A percentile compares a stretch with the other conserved stretches of the same genome.
Evolutionary conservation across 1,140 invertebrate species (phyloP).

Genomic region (Procambarus virginalis): DNA sequence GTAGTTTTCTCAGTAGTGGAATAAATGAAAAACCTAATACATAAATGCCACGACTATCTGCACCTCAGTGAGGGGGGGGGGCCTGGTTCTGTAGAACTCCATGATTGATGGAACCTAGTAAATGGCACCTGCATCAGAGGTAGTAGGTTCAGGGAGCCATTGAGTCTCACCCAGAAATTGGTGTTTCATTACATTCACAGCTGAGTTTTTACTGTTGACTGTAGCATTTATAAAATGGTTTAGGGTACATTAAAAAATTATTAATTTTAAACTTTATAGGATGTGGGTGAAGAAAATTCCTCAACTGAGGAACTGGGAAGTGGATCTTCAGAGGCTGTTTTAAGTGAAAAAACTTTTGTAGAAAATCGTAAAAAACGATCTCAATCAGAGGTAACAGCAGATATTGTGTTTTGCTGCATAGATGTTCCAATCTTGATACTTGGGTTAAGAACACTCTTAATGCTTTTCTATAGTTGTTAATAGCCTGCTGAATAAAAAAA

Average conservation of each 20-base stretch:
- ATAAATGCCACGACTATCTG: too few relatives aligned
- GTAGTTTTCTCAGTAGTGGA: too few relatives aligned
- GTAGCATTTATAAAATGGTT: too few relatives aligned
- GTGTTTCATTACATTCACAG: too few relatives aligned
- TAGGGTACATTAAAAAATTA: not conserved
- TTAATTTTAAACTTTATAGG: conserved; percentile 39
- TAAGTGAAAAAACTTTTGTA: conserved; percentile 19
- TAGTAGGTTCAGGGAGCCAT: too few relatives aligned
- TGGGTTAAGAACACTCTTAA: conserved; percentile 8
- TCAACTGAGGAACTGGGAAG: conserved; percentile 10
- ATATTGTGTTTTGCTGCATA: not conserved
- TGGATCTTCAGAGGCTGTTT: not conserved
- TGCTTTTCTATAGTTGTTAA: not conserved
- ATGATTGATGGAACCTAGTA: too few relatives aligned
- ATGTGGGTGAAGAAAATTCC: conserved; percentile 28
- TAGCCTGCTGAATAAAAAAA: not conserved
- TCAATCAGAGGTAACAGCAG: conserved; percentile 15
- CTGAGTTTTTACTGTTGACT: too few relatives aligned
- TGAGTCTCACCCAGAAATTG: too few relatives aligned
- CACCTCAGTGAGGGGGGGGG: too few relatives aligned
- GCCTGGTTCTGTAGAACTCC: too few relatives aligned
- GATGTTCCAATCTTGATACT: conserved; percentile 1
- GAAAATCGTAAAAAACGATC: conserved; percentile 33
- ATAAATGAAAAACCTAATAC: too few relatives aligned
- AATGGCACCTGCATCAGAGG: too few relatives aligned